Base-by-base conservation (phyloP, 2,888 invertebrate genomes). In the Mesochorus sp. region DNA sequence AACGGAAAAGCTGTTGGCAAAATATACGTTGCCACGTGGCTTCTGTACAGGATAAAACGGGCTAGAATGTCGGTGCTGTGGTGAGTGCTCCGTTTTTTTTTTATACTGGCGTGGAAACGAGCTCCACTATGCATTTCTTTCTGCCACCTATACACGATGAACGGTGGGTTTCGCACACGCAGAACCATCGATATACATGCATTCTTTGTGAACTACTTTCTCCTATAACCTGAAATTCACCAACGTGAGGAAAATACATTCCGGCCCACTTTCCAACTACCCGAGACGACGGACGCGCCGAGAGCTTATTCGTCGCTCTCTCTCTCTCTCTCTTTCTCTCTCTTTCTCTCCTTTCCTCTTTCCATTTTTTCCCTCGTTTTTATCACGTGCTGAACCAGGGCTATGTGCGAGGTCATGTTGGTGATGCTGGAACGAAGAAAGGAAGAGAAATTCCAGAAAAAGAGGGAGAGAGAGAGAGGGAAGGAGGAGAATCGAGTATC, bases 1-100 rank as follows among this genome's bases (percentile, higher is more conserved):
- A 26, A 24, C 44, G 59, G n/a, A 77, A 67, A 73, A 73, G 55
- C 72, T 61, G 67, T 73, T 61, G 53, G 73, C 28, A 68, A 68
- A 77, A 77, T 77, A 73, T 77, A 68, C 47, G 59, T 51, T 26
- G 47, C 51, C 55, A 14, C 47, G 59, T 14, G 44, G 37, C 14
- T 62, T n/a, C n/a, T 55, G 68, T 51, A 62, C 21, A 24, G 17
- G 19, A 24, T 42, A 28, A 17, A 47, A 37, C 12, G 28, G 10
- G 37, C 1, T 24, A 66, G 39, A 51, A 26, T 4, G 24, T 24
- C 21, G 47, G 44, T 44, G 12, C 49, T 31, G 37, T 49, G 12
- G 26, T 19, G 53, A 34, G 47, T 64, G 31, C 24, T 34, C 34
- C 64, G 24, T 24, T 64, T 51, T 53, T 26, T 49, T 49, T 49